Evolutionary conservation across 2,888 invertebrate species (phyloP).

Genomic region (Mythimna impura): DNA sequence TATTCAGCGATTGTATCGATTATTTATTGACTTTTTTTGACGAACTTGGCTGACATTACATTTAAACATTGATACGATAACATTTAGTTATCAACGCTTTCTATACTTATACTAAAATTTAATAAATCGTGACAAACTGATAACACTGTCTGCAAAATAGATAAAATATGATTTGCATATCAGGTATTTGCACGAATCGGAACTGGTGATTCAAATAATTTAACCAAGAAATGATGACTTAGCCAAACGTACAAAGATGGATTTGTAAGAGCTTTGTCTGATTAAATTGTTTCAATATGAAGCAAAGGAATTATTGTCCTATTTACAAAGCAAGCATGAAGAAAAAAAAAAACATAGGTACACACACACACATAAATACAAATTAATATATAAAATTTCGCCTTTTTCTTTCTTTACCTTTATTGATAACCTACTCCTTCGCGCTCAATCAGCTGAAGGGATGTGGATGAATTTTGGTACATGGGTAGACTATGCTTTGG

Average conservation of each 20-base stretch:
- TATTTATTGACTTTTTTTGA: no score
- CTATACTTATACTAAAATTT: not conserved
- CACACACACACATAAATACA: no score
- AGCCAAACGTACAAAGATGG: not conserved
- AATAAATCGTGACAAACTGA: slow-evolving; percentile 25
- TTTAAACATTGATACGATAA: slow-evolving; percentile 27
- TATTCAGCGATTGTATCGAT: no score
- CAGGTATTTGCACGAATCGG: not conserved
- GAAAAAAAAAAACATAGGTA: no score
- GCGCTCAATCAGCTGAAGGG: no score
- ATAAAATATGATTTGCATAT: slow-evolving; percentile 5
- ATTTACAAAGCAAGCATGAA: no score
- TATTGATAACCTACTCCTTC: no score
- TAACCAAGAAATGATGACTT: slow-evolving; percentile 13
- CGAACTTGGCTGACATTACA: slow-evolving; percentile 1
- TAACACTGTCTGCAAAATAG: slow-evolving; percentile 3
- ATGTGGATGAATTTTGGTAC: no score
- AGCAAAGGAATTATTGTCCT: not conserved
- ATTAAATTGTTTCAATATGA: not conserved
- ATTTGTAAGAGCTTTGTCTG: not conserved
- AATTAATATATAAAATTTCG: no score
- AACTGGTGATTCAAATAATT: not conserved
- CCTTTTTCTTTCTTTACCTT: no score
- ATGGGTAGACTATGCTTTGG: no score
- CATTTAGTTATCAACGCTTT: not conserved